Conservation (phyloP, 2,888 invertebrate species). For the Drosophila falleni region DNA sequence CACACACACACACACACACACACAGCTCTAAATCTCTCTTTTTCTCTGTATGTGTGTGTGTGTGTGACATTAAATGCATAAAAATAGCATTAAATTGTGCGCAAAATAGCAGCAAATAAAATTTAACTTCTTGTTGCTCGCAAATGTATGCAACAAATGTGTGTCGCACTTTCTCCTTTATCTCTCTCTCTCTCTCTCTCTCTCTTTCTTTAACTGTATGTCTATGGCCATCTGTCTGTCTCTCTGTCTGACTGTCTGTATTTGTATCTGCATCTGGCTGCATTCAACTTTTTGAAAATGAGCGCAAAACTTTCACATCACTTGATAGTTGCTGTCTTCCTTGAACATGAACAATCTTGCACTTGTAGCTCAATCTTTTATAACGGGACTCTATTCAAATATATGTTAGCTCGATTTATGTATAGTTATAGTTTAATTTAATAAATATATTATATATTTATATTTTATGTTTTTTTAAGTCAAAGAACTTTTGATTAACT, state of each 20-base stretch:
- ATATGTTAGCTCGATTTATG: too few relatives aligned
- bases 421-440: neutral
- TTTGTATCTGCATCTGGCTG: conserved; percentile 18
- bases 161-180: conserved; percentile 26
- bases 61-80: conserved; percentile 71
- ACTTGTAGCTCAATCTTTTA: neutral
- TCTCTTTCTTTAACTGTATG: neutral
- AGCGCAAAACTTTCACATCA: conserved; percentile 48
- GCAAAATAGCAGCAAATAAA: conserved; percentile 76
- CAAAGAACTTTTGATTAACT: too few relatives aligned
- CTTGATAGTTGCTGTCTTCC: conserved; percentile 24
- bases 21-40: neutral
- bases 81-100: conserved; percentile 79
- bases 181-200: neutral
- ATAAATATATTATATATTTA: neutral
- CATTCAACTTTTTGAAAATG: conserved; percentile 41
- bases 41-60: conserved; percentile 13
- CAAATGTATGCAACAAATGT: conserved; percentile 70
- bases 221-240: conserved; percentile 16
- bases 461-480: neutral
- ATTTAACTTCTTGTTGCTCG: conserved; percentile 53
- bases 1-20: conserved; percentile 32
- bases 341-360: conserved; percentile 5
- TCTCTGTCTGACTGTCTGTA: neutral
- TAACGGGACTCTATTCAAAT: neutral